Conservation (phyloP, 2,888 invertebrate genomes). For the Drosophila melanosoma region DNA sequence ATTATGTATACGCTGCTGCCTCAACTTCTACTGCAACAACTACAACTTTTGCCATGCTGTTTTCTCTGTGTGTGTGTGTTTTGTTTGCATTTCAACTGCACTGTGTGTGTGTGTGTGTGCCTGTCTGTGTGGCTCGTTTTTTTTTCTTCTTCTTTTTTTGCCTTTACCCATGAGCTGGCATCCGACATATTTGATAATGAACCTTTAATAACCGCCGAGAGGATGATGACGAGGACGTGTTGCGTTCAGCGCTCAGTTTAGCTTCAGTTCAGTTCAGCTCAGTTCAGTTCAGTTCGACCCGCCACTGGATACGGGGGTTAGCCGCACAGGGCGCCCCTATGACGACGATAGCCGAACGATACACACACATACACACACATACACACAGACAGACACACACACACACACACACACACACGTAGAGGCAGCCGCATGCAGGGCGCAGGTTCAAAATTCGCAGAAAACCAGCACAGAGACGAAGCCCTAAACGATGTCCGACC, state of each 20-base stretch:
- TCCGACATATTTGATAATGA: constrained; percentile 63
- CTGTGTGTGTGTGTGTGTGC: not conserved
- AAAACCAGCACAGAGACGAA: constrained; percentile 36
- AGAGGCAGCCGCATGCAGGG: constrained; percentile 8
- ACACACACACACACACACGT: not conserved
- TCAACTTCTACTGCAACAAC: constrained; percentile 7
- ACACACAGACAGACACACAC: constrained; percentile 13
- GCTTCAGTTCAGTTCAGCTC: not conserved
- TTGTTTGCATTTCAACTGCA: constrained; percentile 50
- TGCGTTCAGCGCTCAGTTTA: not conserved
- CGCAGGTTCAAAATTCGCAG: constrained; percentile 58
- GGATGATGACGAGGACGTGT: constrained; percentile 36
- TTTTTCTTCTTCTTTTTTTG: constrained; percentile 1
- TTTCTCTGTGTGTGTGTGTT: constrained; percentile 19
- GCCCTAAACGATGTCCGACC: constrained; percentile 41
- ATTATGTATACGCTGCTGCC: constrained; percentile 11
- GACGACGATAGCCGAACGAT: constrained; percentile 8
- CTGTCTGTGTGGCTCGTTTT: not conserved
- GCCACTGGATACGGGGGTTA: constrained; percentile 35
- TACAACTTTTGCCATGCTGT: constrained; percentile 2
- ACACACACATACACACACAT: constrained; percentile 17
- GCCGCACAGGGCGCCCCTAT: constrained; percentile 47
- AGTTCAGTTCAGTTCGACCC: constrained; percentile 8
- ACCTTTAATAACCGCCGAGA: constrained; percentile 65
- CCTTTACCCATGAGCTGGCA: constrained; percentile 23